Percentiles rank a stretch among this genome's conserved stretches.
phyloP scores from a whole-genome alignment of 2,888 invertebrate genomes.

The Eurois occulta region DNA sequence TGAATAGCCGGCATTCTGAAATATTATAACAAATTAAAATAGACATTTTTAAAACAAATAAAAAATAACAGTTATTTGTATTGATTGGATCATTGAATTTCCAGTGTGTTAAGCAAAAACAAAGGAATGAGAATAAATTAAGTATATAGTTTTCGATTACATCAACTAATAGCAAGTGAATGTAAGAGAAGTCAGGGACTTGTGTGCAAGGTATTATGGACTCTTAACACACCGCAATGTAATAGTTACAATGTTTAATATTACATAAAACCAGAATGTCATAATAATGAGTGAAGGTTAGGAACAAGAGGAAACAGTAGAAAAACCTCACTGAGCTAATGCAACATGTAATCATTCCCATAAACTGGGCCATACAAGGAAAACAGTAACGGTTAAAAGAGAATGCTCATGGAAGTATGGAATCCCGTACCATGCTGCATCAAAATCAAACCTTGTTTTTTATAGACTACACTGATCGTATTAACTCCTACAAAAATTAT shows the following conservation, averaged over 20 bases:
- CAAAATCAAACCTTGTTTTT: too few relatives aligned
- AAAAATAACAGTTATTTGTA: neutral
- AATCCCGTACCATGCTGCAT: too few relatives aligned
- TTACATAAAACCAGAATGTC: conserved; percentile 47
- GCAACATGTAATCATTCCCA: conserved; percentile 27
- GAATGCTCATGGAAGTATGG: too few relatives aligned
- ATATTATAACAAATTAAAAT: conserved; percentile 54
- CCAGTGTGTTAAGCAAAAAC: conserved; percentile 12
- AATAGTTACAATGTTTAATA: conserved; percentile 34
- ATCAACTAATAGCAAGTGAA: conserved; percentile 45
- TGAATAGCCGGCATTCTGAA: conserved; percentile 81
- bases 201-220: conserved; percentile 35
- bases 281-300: conserved; percentile 36
- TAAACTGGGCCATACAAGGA: conserved; percentile 56
- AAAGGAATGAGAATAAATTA: conserved; percentile 21
- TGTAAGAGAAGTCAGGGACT: conserved; percentile 54
- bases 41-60: neutral
- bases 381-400: conserved; percentile 43
- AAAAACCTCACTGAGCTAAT: conserved; percentile 34
- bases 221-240: conserved; percentile 12
- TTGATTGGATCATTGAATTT: neutral
- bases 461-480: too few relatives aligned
- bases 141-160: conserved; percentile 30
- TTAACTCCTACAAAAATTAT: too few relatives aligned
- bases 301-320: conserved; percentile 29